Evolutionary conservation across 2,888 invertebrate species (phyloP).

Genomic region (Diogma glabrata): DNA sequence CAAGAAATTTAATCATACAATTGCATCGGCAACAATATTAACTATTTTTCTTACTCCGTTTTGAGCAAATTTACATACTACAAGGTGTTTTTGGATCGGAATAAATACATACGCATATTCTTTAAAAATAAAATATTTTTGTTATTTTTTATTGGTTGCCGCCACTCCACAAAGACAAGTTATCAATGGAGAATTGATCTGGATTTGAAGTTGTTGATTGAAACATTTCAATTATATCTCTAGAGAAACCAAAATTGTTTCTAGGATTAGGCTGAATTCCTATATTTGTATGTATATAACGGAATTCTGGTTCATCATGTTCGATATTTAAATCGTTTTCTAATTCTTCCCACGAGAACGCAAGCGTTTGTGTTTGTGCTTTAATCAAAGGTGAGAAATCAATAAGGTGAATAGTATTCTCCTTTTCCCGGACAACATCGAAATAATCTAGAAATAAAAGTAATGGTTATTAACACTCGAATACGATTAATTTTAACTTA

Average conservation of each 20-base stretch:
- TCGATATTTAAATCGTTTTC: conserved; percentile 10
- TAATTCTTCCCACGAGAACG: conserved; percentile 19
- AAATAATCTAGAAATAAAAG: conserved; percentile 18
- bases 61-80: too few relatives aligned
- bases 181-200: too few relatives aligned
- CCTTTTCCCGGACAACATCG: conserved; percentile 20
- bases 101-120: too few relatives aligned
- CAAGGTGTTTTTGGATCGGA: too few relatives aligned
- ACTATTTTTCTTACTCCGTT: too few relatives aligned
- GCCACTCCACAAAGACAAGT: too few relatives aligned
- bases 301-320: conserved; percentile 19
- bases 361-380: conserved; percentile 16
- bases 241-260: conserved; percentile 21
- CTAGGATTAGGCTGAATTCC: conserved; percentile 20
- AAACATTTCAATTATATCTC: conserved; percentile 20
- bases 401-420: conserved; percentile 17
- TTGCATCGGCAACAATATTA: too few relatives aligned
- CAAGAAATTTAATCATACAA: too few relatives aligned
- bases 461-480: neutral
- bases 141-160: too few relatives aligned
- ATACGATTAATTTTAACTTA: conserved; percentile 11
- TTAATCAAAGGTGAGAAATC: conserved; percentile 21
- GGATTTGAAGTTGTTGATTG: too few relatives aligned
- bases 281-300: conserved; percentile 18
- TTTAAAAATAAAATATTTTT: too few relatives aligned